Evolutionary conservation across 2,113 vertebrate species (phyloP).

Genomic region (Pimephales promelas): DNA sequence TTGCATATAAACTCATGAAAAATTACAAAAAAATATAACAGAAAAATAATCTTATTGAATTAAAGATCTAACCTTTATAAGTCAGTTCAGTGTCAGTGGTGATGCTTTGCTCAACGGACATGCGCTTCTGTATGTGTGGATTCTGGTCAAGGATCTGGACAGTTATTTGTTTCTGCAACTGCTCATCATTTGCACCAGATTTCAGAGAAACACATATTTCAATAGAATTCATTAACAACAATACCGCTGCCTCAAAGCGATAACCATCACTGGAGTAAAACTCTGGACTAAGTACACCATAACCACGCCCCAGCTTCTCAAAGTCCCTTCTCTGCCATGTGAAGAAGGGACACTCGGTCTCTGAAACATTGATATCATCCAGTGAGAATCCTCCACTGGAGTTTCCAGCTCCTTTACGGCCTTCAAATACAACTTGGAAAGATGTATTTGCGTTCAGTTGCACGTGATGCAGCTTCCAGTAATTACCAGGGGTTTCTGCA

Average conservation of each 20-base stretch:
- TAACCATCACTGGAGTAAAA: slow-evolving; percentile 83
- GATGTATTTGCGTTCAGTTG: background rate
- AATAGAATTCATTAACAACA: too few relatives aligned
- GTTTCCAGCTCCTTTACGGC: slow-evolving; percentile 65
- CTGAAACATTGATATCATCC: slow-evolving; percentile 86
- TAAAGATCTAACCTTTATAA: background rate
- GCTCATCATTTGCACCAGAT: slow-evolving; percentile 79
- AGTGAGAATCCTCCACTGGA: slow-evolving; percentile 66
- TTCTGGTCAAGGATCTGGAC: too few relatives aligned
- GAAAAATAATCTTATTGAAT: background rate
- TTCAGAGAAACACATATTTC: slow-evolving; percentile 74
- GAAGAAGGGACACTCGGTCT: slow-evolving; percentile 80
- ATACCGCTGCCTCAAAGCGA: slow-evolving; percentile 70
- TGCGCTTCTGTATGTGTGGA: too few relatives aligned
- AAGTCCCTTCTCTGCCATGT: slow-evolving; percentile 77
- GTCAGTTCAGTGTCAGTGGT: slow-evolving; percentile 71
- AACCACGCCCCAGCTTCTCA: too few relatives aligned
- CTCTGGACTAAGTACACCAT: slow-evolving; percentile 73
- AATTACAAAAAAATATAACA: background rate
- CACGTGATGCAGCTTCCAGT: slow-evolving; percentile 81
- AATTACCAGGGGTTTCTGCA: slow-evolving; percentile 58
- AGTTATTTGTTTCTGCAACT: slow-evolving; percentile 66
- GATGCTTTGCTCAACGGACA: slow-evolving; percentile 74
- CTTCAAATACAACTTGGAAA: slow-evolving; percentile 82
- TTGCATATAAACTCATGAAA: background rate